Base-by-base conservation (phyloP, 2,888 invertebrate species). In the Polia nebulosa region DNA sequence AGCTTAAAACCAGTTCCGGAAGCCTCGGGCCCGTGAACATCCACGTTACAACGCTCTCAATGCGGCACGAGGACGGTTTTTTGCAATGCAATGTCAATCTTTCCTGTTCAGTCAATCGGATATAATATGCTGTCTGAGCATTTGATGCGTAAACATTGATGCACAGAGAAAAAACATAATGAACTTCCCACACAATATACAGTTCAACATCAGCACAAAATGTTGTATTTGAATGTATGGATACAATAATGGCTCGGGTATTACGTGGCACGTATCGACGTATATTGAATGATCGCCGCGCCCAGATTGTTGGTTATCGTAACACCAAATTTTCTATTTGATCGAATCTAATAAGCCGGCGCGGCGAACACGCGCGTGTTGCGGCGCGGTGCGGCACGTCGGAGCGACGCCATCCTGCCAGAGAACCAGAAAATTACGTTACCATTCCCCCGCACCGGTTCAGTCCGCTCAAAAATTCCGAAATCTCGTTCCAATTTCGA, bases 391-490 rank as follows among this genome's bases (percentile, higher is more conserved):
- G 63, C 78, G 72, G 65, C 76, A 68, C 80, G 85, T 71, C 80
- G 71, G 71, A 1, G 13, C 22, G 45, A 72, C 76, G 53, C 76
- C 85, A 84, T 80, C 85, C 82, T 82, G 78, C 76, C 79, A 82
- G 84, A 86, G 88, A 86, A 86, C 87, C 85, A 89, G 88, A 88
- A 92, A 94, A 94, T 94, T 91, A 91, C 90, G 91, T 94, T 94
- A 93, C 90, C 84, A 73, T 83, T 83, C 81, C 85, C 76, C 85
- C 86, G 87, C 84, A 84, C 82, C 78, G 81, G 79, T 86, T 86
- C 86, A 87, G 84, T 85, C 78, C 87, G 80, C 87, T 90, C 88
- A 86, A 85, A 92, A 91, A 91, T 92, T 91, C 87, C 77, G 81
- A 90, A 92, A 91, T 89, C 88, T 81, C 87, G 75, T 87, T 90